Percentiles rank a stretch among this genome's conserved stretches.
Evolutionary conservation across 1,140 invertebrate species (phyloP).

Genomic region (Drosophila mauritiana): DNA sequence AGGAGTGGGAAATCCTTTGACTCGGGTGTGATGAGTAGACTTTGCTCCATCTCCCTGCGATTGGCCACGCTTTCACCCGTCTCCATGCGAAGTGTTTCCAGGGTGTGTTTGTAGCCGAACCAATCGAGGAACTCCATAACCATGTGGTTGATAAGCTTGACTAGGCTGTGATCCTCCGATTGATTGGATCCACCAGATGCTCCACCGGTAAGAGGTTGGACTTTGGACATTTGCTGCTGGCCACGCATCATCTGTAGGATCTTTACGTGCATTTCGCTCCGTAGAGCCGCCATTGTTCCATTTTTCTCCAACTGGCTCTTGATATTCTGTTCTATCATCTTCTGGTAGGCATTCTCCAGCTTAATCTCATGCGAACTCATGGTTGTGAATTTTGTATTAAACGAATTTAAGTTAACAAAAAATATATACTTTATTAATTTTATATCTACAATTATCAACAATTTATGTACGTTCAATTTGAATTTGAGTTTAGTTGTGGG

Average conservation of each 20-base stretch:
- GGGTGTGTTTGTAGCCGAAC: conserved; percentile 68
- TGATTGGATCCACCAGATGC: not conserved
- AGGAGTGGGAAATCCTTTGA: conserved; percentile 55
- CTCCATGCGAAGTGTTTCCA: conserved; percentile 65
- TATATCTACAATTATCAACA: not conserved
- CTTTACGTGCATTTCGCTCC: conserved; percentile 54
- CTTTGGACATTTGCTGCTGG: conserved; percentile 6
- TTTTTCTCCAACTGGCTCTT: conserved; percentile 44
- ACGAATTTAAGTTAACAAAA: conserved; percentile 16
- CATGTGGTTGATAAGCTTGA: conserved; percentile 54
- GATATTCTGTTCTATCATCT: conserved; percentile 48
- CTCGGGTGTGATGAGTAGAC: conserved; percentile 3
- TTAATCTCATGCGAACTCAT: conserved; percentile 24
- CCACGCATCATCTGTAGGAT: conserved; percentile 45
- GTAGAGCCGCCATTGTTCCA: conserved; percentile 45
- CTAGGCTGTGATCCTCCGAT: conserved; percentile 3
- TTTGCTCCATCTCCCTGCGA: conserved; percentile 34
- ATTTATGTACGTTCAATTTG: conserved; percentile 21
- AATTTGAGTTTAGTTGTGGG: conserved; percentile 1
- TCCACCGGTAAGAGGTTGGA: conserved; percentile 24
- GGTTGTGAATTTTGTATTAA: conserved; percentile 7
- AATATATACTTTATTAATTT: conserved; percentile 24
- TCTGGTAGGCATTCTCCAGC: conserved; percentile 10
- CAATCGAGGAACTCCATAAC: conserved; percentile 67
- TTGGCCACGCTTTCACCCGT: conserved; percentile 20